Conservation (phyloP, 2,888 invertebrate genomes). For the Rambutsinella grinnellia region DNA sequence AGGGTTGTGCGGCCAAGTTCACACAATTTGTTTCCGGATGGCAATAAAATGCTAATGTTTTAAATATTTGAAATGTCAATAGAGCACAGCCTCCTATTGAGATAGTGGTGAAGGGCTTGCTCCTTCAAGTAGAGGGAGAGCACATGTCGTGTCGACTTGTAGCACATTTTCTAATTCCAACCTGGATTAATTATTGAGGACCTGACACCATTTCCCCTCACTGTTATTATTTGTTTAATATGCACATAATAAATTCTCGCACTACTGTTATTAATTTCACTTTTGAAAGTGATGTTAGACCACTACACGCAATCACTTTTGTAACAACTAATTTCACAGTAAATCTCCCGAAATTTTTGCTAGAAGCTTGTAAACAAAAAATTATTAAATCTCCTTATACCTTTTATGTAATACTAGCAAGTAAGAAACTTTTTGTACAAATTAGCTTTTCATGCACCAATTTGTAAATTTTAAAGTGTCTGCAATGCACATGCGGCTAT, state of each 20-base stretch:
- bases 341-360: background rate
- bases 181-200: slow-evolving; percentile 28
- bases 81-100: too few relatives aligned
- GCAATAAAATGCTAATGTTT: background rate
- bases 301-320: background rate
- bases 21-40: slow-evolving; percentile 29
- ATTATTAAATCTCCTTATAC: background rate
- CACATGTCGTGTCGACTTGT: slow-evolving; percentile 25
- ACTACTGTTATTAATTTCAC: background rate
- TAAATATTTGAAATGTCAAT: too few relatives aligned
- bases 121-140: slow-evolving; percentile 13
- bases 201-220: slow-evolving; percentile 28
- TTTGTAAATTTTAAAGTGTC: background rate
- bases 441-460: background rate
- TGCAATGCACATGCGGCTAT: too few relatives aligned
- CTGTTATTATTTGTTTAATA: background rate
- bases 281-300: background rate
- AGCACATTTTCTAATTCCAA: slow-evolving; percentile 13
- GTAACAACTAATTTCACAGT: background rate
- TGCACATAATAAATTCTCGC: background rate
- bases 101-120: slow-evolving; percentile 7
- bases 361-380: background rate
- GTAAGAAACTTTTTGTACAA: background rate
- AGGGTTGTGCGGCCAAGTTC: slow-evolving; percentile 38
- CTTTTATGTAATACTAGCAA: background rate